These are phyloP conservation scores for Myotis daubentonii DNA, from an alignment of 2,797 vertebrate genomes.

Conservation along the genomic window DNA sequence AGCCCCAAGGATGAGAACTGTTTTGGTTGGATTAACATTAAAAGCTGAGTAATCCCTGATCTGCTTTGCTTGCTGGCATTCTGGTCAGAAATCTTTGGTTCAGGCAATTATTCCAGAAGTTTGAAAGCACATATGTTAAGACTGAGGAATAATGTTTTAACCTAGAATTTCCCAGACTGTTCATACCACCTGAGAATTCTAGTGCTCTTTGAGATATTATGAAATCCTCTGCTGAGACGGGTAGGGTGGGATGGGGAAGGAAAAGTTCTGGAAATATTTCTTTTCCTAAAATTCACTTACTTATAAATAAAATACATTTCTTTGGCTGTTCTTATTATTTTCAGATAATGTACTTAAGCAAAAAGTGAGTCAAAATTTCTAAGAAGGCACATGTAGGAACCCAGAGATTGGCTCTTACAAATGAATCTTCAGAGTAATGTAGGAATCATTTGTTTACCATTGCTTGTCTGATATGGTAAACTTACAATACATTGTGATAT, in stretches of 20 bases:
- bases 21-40: background rate
- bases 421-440: background rate
- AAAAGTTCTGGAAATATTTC: background rate
- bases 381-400: background rate
- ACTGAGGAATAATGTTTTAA: background rate
- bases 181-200: background rate
- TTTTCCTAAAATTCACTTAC: background rate
- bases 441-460: fast-evolving
- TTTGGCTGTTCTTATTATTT: background rate
- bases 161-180: background rate
- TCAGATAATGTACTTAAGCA: background rate
- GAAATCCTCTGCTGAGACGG: background rate
- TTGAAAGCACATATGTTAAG: background rate
- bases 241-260: fast-evolving
- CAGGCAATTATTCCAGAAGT: background rate
- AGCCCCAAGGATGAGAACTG: background rate
- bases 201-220: background rate
- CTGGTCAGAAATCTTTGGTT: background rate
- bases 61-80: background rate
- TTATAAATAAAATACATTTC: background rate
- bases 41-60: background rate
- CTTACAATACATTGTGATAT: background rate
- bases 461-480: background rate
- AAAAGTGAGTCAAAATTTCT: background rate
- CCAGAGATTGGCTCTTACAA: background rate